Conservation (phyloP, 2,797 vertebrate genomes). For the Schizothorax lantsangensis region DNA sequence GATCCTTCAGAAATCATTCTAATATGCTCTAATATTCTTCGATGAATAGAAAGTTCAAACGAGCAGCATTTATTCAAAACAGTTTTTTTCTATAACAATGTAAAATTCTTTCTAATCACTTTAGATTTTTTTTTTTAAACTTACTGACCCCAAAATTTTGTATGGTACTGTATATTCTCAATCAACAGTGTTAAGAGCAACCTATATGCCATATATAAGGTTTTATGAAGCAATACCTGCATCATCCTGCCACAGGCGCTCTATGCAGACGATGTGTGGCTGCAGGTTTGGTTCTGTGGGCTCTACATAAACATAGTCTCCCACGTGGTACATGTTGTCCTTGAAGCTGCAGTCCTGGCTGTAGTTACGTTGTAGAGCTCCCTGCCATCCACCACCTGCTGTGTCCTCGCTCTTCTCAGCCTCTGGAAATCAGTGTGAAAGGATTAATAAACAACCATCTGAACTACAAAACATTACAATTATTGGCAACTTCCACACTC, state of each 20-base stretch:
- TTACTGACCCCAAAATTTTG: not conserved
- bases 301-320: constrained; percentile 97
- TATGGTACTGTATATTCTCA: not conserved
- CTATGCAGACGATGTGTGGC: constrained; percentile 97
- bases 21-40: not conserved
- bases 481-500: not conserved
- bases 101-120: too few species aligned
- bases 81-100: not conserved
- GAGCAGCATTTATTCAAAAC: not conserved
- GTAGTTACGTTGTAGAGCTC: constrained; percentile 90
- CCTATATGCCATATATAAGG: not conserved
- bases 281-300: constrained; percentile 92
- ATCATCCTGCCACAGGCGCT: constrained; percentile 95
- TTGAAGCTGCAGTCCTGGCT: constrained; percentile 99
- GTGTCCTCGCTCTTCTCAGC: constrained; percentile 96
- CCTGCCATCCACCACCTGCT: constrained; percentile 85
- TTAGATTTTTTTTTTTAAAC: not conserved
- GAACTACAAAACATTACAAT: not conserved
- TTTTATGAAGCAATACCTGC: constrained; percentile 74
- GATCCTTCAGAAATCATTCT: not conserved
- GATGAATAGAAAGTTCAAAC: not conserved
- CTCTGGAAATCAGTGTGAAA: constrained; percentile 76
- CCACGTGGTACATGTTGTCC: constrained; percentile 97
- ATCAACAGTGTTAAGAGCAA: not conserved
- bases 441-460: not conserved